A percentile compares a stretch with the other conserved stretches of the same genome.
phyloP scores from a whole-genome alignment of 2,888 invertebrate genomes.

The Thera obeliscata region DNA sequence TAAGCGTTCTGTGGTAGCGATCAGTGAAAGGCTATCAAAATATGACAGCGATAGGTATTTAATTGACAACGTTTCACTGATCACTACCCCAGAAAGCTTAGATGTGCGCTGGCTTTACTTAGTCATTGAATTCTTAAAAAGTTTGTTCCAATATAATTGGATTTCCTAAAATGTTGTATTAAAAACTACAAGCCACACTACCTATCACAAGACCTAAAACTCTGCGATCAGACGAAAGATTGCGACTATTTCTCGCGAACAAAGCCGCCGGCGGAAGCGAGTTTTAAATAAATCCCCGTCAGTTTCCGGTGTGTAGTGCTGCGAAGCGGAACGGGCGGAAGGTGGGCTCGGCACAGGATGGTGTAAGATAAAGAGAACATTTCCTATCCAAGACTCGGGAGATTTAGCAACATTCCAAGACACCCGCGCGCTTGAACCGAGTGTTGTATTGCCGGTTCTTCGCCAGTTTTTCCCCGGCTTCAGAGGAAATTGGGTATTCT shows the following conservation, averaged over 20 bases:
- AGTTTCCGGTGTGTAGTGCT: conserved; percentile 73
- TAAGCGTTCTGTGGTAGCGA: no score
- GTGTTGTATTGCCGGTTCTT: conserved; percentile 54
- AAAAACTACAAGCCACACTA: no score
- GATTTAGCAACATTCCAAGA: conserved; percentile 77
- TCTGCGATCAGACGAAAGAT: not conserved
- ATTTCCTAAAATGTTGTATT: no score
- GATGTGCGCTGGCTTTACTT: no score
- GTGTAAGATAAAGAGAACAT: conserved; percentile 84
- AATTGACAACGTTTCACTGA: no score
- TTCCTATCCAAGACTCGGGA: conserved; percentile 80
- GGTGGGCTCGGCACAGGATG: conserved; percentile 78
- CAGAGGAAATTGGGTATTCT: conserved; percentile 34
- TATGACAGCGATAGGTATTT: no score
- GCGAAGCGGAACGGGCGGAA: conserved; percentile 74
- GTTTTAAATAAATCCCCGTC: conserved; percentile 73
- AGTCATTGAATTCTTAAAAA: no score
- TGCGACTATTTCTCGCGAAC: not conserved
- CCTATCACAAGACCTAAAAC: no score
- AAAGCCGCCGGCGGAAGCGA: not conserved
- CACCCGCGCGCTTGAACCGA: conserved; percentile 61
- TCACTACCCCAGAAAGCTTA: no score
- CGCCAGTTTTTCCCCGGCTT: conserved; percentile 35
- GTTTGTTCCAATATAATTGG: no score
- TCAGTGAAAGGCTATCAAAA: no score